Conservation (phyloP, 2,888 invertebrate genomes). For the Crossocerus cetratus region DNA sequence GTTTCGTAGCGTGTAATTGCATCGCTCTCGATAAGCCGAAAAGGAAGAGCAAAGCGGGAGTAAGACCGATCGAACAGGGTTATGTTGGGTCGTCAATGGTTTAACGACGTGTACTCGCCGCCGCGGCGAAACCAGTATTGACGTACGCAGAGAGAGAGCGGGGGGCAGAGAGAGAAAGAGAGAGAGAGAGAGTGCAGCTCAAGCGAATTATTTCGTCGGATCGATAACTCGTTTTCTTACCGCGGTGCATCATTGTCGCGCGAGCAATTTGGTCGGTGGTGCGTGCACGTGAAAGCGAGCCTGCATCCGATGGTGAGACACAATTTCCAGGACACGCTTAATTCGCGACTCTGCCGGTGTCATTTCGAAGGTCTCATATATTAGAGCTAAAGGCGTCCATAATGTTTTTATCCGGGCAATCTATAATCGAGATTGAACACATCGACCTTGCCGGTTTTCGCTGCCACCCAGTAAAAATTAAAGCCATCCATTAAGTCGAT, state of each 20-base stretch:
- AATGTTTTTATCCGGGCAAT: no score
- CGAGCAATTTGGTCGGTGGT: not conserved
- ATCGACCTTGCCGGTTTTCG: no score
- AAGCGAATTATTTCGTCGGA: not conserved
- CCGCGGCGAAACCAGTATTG: not conserved
- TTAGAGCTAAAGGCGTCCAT: no score
- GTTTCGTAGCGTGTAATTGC: not conserved
- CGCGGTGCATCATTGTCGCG: not conserved
- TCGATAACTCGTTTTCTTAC: slow-evolving; percentile 5
- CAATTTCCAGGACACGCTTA: no score
- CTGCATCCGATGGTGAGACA: no score
- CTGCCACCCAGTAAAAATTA: slow-evolving; percentile 13
- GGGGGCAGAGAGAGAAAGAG: no score
- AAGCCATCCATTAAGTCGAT: slow-evolving; percentile 12
- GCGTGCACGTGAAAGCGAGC: no score
- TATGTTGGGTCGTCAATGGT: not conserved
- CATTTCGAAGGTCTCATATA: no score
- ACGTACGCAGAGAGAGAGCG: no score
- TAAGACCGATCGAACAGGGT: not conserved
- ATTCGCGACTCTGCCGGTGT: no score
- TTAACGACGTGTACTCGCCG: slow-evolving; percentile 3
- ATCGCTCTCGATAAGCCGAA: not conserved
- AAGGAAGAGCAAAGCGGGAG: not conserved
- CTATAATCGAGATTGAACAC: no score
- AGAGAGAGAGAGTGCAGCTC: not conserved